Evolutionary conservation across 2,888 invertebrate genomes (phyloP).

Genomic region (Pollenia angustigena): DNA sequence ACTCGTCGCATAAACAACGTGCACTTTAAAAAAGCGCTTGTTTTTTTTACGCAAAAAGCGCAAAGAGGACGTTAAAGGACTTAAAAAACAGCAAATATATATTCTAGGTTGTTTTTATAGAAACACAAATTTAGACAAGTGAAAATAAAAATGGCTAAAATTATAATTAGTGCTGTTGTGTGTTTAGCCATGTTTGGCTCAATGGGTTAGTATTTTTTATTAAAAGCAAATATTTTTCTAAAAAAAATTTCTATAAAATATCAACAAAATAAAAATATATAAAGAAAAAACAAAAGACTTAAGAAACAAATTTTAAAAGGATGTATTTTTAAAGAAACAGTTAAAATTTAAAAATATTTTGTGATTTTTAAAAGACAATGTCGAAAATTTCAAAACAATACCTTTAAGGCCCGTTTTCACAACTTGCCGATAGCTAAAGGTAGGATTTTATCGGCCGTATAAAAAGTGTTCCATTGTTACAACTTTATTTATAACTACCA

Average conservation of each 20-base stretch:
- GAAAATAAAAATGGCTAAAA: slow-evolving; percentile 77
- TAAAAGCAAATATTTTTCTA: background rate
- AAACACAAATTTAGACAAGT: slow-evolving; percentile 9
- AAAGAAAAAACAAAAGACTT: too few species aligned
- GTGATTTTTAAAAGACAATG: background rate
- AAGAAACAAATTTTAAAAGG: too few species aligned
- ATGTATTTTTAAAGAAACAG: slow-evolving; percentile 9
- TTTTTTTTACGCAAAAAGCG: slow-evolving; percentile 28
- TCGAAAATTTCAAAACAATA: too few species aligned
- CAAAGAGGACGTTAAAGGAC: slow-evolving; percentile 60
- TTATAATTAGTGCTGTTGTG: slow-evolving; percentile 79
- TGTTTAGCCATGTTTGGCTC: slow-evolving; percentile 81
- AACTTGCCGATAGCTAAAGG: too few species aligned
- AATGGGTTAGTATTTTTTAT: slow-evolving; percentile 79
- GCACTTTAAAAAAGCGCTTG: slow-evolving; percentile 60
- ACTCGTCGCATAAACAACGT: slow-evolving; percentile 79
- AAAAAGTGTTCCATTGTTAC: too few species aligned
- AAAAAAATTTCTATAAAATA: too few species aligned
- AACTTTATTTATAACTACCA: too few species aligned
- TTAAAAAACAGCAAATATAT: background rate
- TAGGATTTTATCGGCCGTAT: too few species aligned
- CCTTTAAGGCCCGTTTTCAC: too few species aligned
- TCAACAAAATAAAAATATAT: too few species aligned
- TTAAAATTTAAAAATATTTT: background rate
- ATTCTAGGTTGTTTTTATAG: slow-evolving; percentile 36